A percentile compares a stretch with the other conserved stretches of the same genome.
Evolutionary conservation across 2,888 invertebrate genomes (phyloP).

Genomic region (Sphaeridia pumilis): DNA sequence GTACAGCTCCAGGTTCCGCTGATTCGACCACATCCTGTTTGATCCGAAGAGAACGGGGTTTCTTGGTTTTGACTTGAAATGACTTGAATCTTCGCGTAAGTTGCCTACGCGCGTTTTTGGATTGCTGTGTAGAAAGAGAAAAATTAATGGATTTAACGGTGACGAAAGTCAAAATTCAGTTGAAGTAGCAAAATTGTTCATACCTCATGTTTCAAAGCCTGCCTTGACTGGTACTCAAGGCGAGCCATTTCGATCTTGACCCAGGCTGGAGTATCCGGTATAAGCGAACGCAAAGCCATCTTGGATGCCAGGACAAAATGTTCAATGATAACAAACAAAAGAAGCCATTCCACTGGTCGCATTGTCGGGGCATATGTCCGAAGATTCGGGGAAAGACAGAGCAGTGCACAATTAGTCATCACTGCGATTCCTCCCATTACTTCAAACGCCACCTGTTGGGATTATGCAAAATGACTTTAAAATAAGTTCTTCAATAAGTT

Average conservation of each 20-base stretch:
- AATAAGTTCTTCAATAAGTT: neutral
- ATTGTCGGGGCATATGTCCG: conserved; percentile 42
- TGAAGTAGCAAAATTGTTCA: neutral
- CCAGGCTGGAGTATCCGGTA: conserved; percentile 59
- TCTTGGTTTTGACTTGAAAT: conserved; percentile 39
- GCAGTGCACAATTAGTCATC: conserved; percentile 60
- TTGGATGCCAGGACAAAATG: conserved; percentile 55
- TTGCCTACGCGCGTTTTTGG: conserved; percentile 41
- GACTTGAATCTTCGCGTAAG: conserved; percentile 43
- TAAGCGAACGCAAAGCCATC: conserved; percentile 53
- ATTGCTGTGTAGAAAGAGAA: conserved; percentile 38
- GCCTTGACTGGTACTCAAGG: conserved; percentile 50
- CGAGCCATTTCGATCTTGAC: conserved; percentile 52
- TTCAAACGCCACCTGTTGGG: conserved; percentile 51
- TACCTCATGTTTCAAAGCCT: conserved; percentile 50
- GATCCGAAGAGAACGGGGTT: neutral
- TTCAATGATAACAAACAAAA: conserved; percentile 56
- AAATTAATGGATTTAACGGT: neutral
- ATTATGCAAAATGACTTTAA: neutral
- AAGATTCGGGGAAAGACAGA: conserved; percentile 56
- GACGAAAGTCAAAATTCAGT: neutral
- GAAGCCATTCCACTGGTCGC: conserved; percentile 44
- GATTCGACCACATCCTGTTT: neutral
- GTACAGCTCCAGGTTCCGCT: too few species aligned
- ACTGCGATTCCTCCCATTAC: conserved; percentile 56